Percentiles rank a stretch among this genome's conserved stretches.
phyloP scores from a whole-genome alignment of 2,888 invertebrate genomes.

The Orthosia cruda region DNA sequence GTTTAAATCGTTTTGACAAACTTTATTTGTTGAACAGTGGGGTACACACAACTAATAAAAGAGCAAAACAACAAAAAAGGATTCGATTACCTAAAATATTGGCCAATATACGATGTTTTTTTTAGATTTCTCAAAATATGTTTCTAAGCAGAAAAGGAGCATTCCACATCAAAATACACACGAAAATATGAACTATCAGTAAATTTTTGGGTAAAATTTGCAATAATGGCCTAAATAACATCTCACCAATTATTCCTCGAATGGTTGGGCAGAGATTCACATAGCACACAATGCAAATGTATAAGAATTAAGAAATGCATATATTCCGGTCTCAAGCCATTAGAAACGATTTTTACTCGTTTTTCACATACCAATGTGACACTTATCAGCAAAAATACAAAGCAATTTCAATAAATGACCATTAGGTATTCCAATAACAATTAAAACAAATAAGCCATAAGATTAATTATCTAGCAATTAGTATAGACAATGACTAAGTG shows the following conservation, averaged over 20 bases:
- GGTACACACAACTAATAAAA: not conserved
- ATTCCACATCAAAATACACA: too few relatives aligned
- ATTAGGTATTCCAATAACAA: not conserved
- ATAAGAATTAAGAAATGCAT: too few relatives aligned
- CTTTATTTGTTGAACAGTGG: constrained; percentile 23
- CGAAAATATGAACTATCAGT: too few relatives aligned
- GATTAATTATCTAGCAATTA: constrained; percentile 16
- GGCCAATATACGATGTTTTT: too few relatives aligned
- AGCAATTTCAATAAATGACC: constrained; percentile 1
- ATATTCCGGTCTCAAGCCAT: too few relatives aligned
- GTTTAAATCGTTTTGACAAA: constrained; percentile 9
- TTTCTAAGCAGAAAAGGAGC: too few relatives aligned
- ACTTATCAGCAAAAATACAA: constrained; percentile 24
- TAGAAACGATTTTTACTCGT: not conserved
- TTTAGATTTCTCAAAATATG: too few relatives aligned
- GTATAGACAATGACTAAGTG: not conserved
- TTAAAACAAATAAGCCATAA: constrained; percentile 15
- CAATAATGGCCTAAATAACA: too few relatives aligned
- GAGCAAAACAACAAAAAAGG: not conserved
- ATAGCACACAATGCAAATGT: too few relatives aligned
- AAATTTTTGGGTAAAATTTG: too few relatives aligned
- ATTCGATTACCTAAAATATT: not conserved
- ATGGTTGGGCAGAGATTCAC: too few relatives aligned
- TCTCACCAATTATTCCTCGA: too few relatives aligned
- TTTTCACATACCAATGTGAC: not conserved